Evolutionary conservation across 2,888 invertebrate genomes (phyloP).

Genomic region (Vanessa cardui): DNA sequence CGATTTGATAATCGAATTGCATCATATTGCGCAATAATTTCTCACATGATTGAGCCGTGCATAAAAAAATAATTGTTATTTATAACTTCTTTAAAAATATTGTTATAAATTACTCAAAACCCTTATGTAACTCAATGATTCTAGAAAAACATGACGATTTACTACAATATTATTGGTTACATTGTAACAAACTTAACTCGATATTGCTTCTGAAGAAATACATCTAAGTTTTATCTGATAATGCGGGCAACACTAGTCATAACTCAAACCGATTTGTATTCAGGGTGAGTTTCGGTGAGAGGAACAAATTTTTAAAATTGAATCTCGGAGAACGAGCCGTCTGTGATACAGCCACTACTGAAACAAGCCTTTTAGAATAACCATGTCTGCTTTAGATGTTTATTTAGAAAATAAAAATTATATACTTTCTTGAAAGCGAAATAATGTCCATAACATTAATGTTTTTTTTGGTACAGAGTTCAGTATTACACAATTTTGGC

Average conservation of each 20-base stretch:
- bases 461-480: no score
- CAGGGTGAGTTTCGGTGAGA: conserved; percentile 59
- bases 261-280: conserved; percentile 68
- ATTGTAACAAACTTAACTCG: not conserved
- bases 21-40: no score
- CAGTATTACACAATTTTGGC: no score
- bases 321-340: conserved; percentile 65
- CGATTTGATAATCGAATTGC: no score
- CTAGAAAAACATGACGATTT: no score
- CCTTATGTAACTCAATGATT: no score
- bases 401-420: conserved; percentile 1
- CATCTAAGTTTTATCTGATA: conserved; percentile 24
- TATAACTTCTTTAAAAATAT: no score
- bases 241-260: conserved; percentile 60
- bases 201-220: conserved; percentile 14
- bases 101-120: no score
- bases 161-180: not conserved
- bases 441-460: no score
- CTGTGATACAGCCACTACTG: conserved; percentile 56
- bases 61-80: no score
- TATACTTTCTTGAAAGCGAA: not conserved
- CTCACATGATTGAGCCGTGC: no score
- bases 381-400: conserved; percentile 23
- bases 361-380: conserved; percentile 43
- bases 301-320: conserved; percentile 79